A percentile compares a stretch with the other conserved stretches of the same genome.
These are phyloP conservation scores for Pogonognathellus flavescens DNA, from an alignment of 1,140 invertebrate genomes.

Conservation along the genomic window DNA sequence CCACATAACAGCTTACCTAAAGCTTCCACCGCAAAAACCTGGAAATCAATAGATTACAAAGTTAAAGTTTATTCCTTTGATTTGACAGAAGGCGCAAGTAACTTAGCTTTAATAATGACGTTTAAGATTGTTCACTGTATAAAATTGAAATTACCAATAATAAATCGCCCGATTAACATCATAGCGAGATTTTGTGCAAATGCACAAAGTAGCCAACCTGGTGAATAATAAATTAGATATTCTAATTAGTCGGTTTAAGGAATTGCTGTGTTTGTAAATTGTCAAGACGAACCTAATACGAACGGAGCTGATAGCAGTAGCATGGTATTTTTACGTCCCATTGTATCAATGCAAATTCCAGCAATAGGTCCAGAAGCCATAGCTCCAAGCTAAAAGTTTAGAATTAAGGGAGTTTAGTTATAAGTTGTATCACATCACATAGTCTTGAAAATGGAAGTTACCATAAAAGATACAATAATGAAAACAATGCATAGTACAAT, in stretches of 20 bases:
- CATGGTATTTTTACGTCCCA: constrained; percentile 84
- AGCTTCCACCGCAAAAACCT: constrained; percentile 70
- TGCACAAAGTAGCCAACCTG: constrained; percentile 78
- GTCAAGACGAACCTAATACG: constrained; percentile 80
- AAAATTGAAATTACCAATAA: constrained; percentile 77
- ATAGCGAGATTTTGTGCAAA: constrained; percentile 71
- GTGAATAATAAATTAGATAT: constrained; percentile 69
- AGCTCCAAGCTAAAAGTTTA: constrained; percentile 74
- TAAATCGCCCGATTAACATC: constrained; percentile 77
- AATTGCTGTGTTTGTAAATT: neutral
- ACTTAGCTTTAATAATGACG: too few species aligned
- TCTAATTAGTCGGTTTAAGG: constrained; percentile 61
- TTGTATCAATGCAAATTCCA: constrained; percentile 78
- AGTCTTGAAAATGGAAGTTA: too few species aligned
- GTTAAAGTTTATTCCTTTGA: too few species aligned
- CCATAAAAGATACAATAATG: too few species aligned
- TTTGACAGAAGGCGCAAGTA: too few species aligned
- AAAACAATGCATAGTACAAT: too few species aligned
- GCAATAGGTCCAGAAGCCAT: constrained; percentile 81
- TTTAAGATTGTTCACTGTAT: too few species aligned
- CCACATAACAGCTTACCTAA: constrained; percentile 28
- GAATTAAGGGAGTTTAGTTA: neutral
- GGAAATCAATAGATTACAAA: constrained; percentile 81
- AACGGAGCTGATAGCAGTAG: constrained; percentile 80
- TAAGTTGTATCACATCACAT: neutral